These are phyloP conservation scores for Gallinago jamesoni DNA, from an alignment of 2,113 vertebrate species.

Conservation along the genomic window DNA sequence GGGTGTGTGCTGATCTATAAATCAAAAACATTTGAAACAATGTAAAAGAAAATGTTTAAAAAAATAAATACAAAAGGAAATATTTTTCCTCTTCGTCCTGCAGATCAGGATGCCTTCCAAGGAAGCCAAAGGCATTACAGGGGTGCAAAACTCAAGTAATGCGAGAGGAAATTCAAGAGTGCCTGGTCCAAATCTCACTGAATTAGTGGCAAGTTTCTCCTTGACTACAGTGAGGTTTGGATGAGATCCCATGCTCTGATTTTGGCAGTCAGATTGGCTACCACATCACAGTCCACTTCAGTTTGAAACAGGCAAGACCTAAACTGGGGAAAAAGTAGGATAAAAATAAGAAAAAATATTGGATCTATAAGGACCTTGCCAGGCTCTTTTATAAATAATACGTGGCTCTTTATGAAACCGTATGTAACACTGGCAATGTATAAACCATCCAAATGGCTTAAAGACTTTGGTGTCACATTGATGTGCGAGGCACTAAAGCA, in stretches of 20 bases:
- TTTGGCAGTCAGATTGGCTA: neutral
- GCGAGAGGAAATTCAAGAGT: neutral
- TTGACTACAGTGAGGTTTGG: neutral
- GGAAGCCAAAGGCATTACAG: neutral
- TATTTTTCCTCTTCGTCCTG: neutral
- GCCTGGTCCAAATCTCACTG: neutral
- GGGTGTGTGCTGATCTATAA: slow-evolving; percentile 29
- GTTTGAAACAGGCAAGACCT: neutral
- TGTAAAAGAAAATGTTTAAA: slow-evolving; percentile 31
- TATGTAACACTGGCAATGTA: neutral
- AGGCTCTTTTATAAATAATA: neutral
- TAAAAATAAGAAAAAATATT: neutral
- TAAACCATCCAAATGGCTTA: neutral
- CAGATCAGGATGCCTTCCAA: neutral
- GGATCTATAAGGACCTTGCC: neutral
- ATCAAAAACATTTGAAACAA: slow-evolving; percentile 56
- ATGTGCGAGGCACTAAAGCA: neutral
- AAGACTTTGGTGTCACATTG: neutral
- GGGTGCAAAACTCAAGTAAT: neutral
- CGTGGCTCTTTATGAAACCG: neutral
- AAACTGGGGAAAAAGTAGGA: neutral
- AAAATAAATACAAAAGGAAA: neutral
- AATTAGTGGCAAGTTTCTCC: neutral
- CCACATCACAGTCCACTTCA: neutral
- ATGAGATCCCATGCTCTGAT: neutral